Evolutionary conservation across 2,797 vertebrate genomes (phyloP).

Genomic region (Chelonia mydas): DNA sequence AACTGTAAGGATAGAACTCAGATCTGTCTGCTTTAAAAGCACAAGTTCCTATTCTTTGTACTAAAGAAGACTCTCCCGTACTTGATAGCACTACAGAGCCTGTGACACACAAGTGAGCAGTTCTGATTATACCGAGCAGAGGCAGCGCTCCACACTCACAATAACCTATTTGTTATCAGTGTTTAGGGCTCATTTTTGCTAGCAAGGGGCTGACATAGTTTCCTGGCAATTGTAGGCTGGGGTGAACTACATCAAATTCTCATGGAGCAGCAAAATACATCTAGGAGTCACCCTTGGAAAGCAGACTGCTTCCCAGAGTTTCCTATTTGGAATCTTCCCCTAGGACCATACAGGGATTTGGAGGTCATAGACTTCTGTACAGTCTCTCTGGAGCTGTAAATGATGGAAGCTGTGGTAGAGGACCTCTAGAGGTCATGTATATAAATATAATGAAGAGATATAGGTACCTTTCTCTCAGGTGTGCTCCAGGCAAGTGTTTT

Average conservation of each 20-base stretch:
- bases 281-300: neutral
- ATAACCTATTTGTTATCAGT: neutral
- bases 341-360: neutral
- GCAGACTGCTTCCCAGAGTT: neutral
- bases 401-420: neutral
- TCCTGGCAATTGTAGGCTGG: neutral
- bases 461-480: fast-evolving
- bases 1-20: neutral
- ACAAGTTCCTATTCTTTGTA: neutral
- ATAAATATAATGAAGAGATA: neutral
- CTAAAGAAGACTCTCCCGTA: neutral
- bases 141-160: neutral
- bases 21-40: neutral
- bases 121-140: neutral
- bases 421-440: neutral
- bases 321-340: neutral
- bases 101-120: neutral
- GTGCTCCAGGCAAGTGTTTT: neutral
- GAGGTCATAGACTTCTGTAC: neutral
- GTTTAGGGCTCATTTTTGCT: neutral
- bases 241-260: neutral
- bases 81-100: neutral
- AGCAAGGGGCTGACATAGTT: neutral
- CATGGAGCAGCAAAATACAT: neutral
- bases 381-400: neutral